Percentiles rank a stretch among this genome's conserved stretches.
phyloP scores from a whole-genome alignment of 2,797 vertebrate species.

The Bradypodion pumilum region DNA sequence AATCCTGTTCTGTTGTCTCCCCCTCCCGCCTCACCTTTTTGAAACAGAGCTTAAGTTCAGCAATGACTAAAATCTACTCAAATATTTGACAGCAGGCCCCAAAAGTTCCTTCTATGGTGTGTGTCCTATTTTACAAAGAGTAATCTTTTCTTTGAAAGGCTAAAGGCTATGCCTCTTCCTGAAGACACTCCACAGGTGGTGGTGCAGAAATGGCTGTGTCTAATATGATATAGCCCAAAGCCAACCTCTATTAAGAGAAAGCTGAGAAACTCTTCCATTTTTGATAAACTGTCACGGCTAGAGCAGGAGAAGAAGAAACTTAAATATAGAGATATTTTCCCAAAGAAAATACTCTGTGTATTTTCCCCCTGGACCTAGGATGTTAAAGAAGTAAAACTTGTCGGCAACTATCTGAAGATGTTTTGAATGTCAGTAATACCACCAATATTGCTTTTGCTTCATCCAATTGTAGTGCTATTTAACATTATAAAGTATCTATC shows the following conservation, averaged over 20 bases:
- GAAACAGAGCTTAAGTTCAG: not conserved
- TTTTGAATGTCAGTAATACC: not conserved
- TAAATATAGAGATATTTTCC: not conserved
- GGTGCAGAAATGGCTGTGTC: not conserved
- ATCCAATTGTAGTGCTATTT: not conserved
- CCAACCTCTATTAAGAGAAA: not conserved
- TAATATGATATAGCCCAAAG: not conserved
- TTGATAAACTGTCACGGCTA: not conserved
- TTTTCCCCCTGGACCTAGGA: not conserved
- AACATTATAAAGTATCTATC: not conserved
- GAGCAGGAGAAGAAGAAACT: not conserved
- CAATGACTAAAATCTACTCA: not conserved
- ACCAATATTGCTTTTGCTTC: not conserved
- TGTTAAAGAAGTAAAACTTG: not conserved
- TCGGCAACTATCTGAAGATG: not conserved
- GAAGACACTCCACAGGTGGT: not conserved
- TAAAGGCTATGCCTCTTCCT: not conserved
- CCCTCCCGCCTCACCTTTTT: no score
- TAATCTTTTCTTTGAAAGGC: not conserved
- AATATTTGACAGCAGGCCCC: not conserved
- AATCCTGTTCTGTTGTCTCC: no score
- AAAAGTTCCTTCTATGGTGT: not conserved
- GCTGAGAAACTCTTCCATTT: not conserved
- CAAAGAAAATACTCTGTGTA: not conserved
- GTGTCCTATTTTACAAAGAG: not conserved